Evolutionary conservation across 2,113 vertebrate species (phyloP).

Genomic region (Antechinus stuartii): DNA sequence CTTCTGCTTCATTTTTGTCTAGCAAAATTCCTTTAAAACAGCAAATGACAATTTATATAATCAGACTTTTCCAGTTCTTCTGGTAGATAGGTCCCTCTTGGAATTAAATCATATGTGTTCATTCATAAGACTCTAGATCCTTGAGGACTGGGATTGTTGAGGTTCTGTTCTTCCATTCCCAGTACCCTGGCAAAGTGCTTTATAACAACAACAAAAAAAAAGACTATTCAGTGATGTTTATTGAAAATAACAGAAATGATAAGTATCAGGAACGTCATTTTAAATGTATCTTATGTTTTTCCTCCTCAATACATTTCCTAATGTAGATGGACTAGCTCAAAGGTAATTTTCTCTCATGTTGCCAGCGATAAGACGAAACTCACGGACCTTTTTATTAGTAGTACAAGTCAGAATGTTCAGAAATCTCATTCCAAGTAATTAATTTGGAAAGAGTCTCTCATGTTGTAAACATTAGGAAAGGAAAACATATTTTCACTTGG

Average conservation of each 20-base stretch:
- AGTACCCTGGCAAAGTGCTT: not conserved
- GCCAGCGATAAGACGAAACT: not conserved
- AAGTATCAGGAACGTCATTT: not conserved
- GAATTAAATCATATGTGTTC: not conserved
- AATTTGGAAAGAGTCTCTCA: not conserved
- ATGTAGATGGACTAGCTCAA: not conserved
- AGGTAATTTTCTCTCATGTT: accelerated
- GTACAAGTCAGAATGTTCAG: not conserved
- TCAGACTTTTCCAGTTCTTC: no score
- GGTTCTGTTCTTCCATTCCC: not conserved
- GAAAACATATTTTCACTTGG: conserved; percentile 45
- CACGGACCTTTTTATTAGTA: not conserved
- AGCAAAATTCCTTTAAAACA: no score
- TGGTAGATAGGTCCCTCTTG: no score
- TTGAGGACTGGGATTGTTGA: not conserved
- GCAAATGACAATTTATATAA: no score
- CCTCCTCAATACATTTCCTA: not conserved
- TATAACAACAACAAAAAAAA: not conserved
- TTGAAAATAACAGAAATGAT: not conserved
- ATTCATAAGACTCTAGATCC: not conserved
- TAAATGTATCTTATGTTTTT: not conserved
- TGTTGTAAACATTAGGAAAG: no score
- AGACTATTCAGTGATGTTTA: not conserved
- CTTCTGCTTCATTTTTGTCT: not conserved
- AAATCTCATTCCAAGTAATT: not conserved